A percentile compares a stretch with the other conserved stretches of the same genome.
These are phyloP conservation scores for Scomber colias DNA, from an alignment of 2,113 vertebrate genomes.

Conservation along the genomic window DNA sequence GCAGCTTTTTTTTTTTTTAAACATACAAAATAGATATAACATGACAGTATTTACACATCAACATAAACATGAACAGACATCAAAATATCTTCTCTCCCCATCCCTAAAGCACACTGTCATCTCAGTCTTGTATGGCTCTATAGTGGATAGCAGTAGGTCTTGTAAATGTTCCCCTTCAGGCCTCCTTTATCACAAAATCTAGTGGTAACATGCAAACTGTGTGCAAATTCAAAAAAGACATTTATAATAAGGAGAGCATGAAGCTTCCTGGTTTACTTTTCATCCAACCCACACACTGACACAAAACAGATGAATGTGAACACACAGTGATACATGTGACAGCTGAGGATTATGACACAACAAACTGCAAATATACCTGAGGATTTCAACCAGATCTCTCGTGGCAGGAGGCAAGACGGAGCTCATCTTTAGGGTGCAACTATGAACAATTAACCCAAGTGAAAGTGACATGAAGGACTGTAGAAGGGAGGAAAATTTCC, in stretches of 20 bases:
- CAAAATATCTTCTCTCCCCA: background rate
- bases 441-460: background rate
- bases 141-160: background rate
- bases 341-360: background rate
- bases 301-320: too few relatives aligned
- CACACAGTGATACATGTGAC: too few relatives aligned
- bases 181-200: background rate
- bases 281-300: background rate
- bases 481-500: background rate
- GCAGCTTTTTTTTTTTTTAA: conserved; percentile 2
- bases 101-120: background rate
- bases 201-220: background rate
- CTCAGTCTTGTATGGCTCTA: background rate
- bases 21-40: conserved; percentile 15
- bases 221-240: background rate
- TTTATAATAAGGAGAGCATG: background rate
- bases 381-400: conserved; percentile 22
- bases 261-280: background rate
- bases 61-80: background rate
- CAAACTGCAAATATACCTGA: conserved; percentile 36
- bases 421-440: background rate
- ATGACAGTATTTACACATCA: conserved; percentile 19
- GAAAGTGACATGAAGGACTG: background rate
- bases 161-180: background rate
- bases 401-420: background rate